Evolutionary conservation across 2,797 vertebrate genomes (phyloP).

Genomic region (Lycodopsis pacificus): DNA sequence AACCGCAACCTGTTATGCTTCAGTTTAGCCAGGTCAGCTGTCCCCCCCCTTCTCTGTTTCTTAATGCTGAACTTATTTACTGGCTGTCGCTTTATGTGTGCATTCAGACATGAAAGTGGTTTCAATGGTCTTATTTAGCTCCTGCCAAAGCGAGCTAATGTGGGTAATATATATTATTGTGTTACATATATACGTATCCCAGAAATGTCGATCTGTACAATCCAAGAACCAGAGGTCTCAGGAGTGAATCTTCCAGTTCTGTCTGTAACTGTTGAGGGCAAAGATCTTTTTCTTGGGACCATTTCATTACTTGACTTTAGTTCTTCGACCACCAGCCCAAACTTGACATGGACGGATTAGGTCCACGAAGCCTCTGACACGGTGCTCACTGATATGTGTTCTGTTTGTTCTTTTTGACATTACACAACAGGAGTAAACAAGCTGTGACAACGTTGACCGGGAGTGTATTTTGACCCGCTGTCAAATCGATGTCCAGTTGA

Average conservation of each 20-base stretch:
- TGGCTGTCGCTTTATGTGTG: background rate
- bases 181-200: background rate
- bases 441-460: background rate
- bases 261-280: background rate
- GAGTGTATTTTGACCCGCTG: background rate
- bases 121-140: slow-evolving; percentile 8
- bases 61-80: slow-evolving; percentile 1
- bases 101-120: background rate
- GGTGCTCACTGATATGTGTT: background rate
- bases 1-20: background rate
- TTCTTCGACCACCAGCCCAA: background rate
- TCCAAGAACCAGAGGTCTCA: slow-evolving; percentile 13
- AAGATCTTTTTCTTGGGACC: background rate
- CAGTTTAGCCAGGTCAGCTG: background rate
- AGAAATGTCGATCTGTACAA: background rate
- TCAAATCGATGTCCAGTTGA: slow-evolving; percentile 10
- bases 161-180: background rate
- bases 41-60: background rate
- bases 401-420: slow-evolving; percentile 6
- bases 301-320: slow-evolving; percentile 44
- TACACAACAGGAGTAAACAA: slow-evolving; percentile 24
- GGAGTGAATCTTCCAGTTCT: slow-evolving; percentile 3
- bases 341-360: background rate
- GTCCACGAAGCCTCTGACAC: background rate
- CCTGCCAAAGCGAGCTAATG: background rate